Evolutionary conservation across 2,113 vertebrate species (phyloP), one percentile per base, ranked within the genome.

Genomic region (Nannospalax galili): DNA sequence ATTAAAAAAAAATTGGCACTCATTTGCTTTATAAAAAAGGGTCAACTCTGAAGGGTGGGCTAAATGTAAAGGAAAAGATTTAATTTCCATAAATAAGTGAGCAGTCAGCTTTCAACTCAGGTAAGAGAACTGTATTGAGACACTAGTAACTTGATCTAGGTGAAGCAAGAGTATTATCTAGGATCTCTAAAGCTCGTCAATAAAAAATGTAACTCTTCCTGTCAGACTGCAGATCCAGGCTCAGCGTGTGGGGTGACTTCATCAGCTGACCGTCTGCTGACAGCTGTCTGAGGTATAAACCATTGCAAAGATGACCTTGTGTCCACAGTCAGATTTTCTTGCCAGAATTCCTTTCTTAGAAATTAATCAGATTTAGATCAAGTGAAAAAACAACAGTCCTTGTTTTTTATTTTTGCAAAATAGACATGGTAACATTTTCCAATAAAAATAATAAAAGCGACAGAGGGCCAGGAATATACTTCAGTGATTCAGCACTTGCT

Each of bases 61-160:
- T 92, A 89, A 77, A 92, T 79, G 26, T 82, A 8, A 95, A 88
- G 92, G 85, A 72, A 75, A 92, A 96, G 24, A n/a, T 91, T 82
- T 90, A 24, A 28, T 92, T 96, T 97, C 0, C 30, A 95, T 91
- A 96, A 96, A 96, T 92, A 88, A 94, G 73, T 8, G 60, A 95
- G 32, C 10, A 28, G 1, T 6, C 75, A 95, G 35, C 48, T 45
- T 94, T 92, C 77, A 64, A 74, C 80, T 93, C 92, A 90, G 94
- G 64, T 77, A 98, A 94, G 87, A 67, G 62, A 0, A 1, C 52
- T 93, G 35, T 60, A 48, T 79, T n/a, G 93, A 95, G 77, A 58
- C 32, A 82, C n/a, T 42, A 82, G 95, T 79, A 96, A 97, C 92
- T 85, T 75, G 96, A 45, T 82, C 58, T 93, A 65, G 69, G 75